A percentile compares a stretch with the other conserved stretches of the same genome.
phyloP scores from a whole-genome alignment of 1,140 invertebrate species.

The Tetramorium simillimum region DNA sequence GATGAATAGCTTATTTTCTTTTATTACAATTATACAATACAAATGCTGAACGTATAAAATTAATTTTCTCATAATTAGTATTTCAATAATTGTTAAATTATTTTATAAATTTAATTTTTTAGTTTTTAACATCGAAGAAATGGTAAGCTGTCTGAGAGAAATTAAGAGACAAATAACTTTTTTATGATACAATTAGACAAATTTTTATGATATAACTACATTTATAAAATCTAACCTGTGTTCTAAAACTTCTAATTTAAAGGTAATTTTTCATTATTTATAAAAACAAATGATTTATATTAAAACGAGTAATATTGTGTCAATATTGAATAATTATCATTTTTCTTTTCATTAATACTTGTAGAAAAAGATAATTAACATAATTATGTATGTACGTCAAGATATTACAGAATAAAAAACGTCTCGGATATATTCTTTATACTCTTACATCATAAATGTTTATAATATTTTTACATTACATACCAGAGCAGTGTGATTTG shows the following conservation, averaged over 20 bases:
- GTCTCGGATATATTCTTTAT: background rate
- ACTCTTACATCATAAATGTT: background rate
- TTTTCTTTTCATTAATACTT: background rate
- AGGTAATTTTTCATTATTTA: background rate
- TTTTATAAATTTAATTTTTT: background rate
- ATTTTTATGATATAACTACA: background rate
- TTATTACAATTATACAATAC: background rate
- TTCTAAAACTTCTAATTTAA: background rate
- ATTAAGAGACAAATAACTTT: background rate
- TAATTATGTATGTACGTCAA: background rate
- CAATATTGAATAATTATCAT: background rate
- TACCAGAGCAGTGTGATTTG: slow-evolving; percentile 87
- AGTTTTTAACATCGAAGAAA: background rate
- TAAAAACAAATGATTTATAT: background rate
- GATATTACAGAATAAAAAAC: background rate
- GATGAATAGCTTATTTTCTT: background rate
- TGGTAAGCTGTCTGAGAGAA: background rate
- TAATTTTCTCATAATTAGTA: background rate
- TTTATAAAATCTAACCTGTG: background rate
- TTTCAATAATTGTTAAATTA: background rate
- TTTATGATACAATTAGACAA: background rate
- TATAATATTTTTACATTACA: slow-evolving; percentile 73
- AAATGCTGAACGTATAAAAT: background rate
- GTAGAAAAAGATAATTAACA: background rate
- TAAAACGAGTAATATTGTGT: background rate